Conservation (phyloP, 1,140 invertebrate species). For the Drosophila ercepeae region DNA sequence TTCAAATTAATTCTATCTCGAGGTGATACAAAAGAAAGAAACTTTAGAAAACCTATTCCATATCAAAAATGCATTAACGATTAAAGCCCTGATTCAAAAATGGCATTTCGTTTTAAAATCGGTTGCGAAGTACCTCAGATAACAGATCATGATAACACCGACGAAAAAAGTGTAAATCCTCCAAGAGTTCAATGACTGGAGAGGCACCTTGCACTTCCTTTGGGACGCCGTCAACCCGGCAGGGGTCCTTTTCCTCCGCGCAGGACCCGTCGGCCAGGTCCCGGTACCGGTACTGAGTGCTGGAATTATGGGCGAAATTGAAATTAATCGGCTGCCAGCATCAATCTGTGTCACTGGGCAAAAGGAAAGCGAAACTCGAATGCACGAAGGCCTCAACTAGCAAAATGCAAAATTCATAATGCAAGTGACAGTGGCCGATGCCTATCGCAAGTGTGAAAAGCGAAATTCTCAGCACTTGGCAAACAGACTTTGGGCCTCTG, state of each 20-base stretch:
- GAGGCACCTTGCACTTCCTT: conserved; percentile 65
- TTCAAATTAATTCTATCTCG: no score
- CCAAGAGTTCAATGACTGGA: conserved; percentile 57
- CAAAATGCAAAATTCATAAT: conserved; percentile 23
- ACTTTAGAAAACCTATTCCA: no score
- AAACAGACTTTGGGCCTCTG: conserved; percentile 42
- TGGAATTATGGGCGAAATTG: conserved; percentile 47
- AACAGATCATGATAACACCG: no score
- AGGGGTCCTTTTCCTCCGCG: no score
- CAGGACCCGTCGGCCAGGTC: neutral
- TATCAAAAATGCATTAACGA: no score
- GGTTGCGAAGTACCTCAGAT: no score
- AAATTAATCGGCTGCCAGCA: conserved; percentile 47
- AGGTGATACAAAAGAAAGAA: no score
- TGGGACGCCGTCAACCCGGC: no score
- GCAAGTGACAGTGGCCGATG: conserved; percentile 50
- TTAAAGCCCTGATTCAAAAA: no score
- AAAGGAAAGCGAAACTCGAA: conserved; percentile 73
- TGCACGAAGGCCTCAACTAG: conserved; percentile 9
- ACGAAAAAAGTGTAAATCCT: neutral
- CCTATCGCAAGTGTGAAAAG: conserved; percentile 68
- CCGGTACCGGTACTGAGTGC: conserved; percentile 3
- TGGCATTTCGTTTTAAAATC: no score
- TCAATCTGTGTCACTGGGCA: conserved; percentile 75
- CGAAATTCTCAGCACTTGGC: conserved; percentile 70